A percentile compares a stretch with the other conserved stretches of the same genome.
These are phyloP conservation scores for Ennomos erosarius DNA, from an alignment of 2,888 invertebrate genomes.

Conservation along the genomic window DNA sequence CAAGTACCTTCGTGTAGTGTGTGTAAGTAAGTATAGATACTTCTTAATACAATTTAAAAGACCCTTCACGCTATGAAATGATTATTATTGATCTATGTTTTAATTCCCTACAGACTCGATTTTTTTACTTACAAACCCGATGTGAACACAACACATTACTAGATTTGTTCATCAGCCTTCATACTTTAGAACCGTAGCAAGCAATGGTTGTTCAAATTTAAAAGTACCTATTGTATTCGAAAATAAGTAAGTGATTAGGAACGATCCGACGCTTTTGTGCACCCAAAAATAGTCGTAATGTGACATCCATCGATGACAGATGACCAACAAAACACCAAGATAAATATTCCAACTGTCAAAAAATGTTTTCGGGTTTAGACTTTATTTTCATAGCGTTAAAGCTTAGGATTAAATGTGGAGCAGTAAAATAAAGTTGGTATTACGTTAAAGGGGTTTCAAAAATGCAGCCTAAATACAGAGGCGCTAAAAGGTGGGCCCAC, in stretches of 20 bases:
- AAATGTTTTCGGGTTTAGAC: conserved; percentile 28
- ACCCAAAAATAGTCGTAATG: conserved; percentile 62
- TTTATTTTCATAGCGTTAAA: conserved; percentile 30
- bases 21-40: too few relatives aligned
- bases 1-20: too few relatives aligned
- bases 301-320: conserved; percentile 80
- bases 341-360: neutral
- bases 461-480: conserved; percentile 65
- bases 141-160: neutral
- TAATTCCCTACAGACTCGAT: neutral
- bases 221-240: conserved; percentile 4
- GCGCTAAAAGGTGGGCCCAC: conserved; percentile 80
- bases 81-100: conserved; percentile 6
- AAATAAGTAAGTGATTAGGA: conserved; percentile 39
- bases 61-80: neutral
- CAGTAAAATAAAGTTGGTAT: conserved; percentile 37
- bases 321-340: conserved; percentile 51
- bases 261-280: conserved; percentile 42
- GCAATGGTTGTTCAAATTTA: conserved; percentile 6
- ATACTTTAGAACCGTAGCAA: neutral
- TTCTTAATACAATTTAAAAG: conserved; percentile 5
- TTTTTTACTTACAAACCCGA: neutral
- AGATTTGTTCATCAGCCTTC: conserved; percentile 1
- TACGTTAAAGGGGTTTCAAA: conserved; percentile 54
- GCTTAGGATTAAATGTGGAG: neutral